Conservation (phyloP, 2,797 vertebrate genomes). For the Bradypodion pumilum region DNA sequence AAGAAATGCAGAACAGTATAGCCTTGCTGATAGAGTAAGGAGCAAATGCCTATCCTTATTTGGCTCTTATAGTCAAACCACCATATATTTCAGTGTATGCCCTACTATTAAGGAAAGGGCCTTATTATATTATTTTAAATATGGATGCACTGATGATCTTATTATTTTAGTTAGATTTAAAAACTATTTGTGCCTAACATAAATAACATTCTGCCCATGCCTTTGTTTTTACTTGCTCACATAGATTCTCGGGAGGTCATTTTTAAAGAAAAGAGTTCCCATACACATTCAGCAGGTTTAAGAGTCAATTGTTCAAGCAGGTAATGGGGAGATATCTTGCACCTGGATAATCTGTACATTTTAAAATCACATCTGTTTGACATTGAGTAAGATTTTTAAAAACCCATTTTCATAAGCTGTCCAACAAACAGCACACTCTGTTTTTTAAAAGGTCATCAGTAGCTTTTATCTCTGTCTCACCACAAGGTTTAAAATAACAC, state of each 20-base stretch:
- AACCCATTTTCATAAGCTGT: not conserved
- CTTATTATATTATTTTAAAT: not conserved
- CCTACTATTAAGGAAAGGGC: not conserved
- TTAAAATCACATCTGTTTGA: slow-evolving; percentile 7
- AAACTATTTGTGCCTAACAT: not conserved
- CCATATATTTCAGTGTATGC: not conserved
- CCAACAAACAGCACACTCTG: not conserved
- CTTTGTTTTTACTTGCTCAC: not conserved
- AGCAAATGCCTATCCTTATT: too few relatives aligned
- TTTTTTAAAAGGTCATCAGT: slow-evolving; percentile 17
- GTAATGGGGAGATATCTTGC: not conserved
- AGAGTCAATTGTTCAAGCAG: not conserved
- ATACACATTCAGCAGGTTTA: not conserved
- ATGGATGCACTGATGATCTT: not conserved
- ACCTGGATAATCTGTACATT: not conserved
- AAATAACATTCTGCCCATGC: not conserved
- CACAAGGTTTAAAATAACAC: not conserved
- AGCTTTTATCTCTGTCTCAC: not conserved
- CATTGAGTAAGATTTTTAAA: not conserved
- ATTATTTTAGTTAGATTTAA: not conserved
- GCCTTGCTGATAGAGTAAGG: too few relatives aligned
- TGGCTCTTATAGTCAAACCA: too few relatives aligned
- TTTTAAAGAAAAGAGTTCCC: not conserved
- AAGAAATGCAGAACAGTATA: too few relatives aligned
- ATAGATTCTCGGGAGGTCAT: not conserved